Conservation (phyloP, 1,140 invertebrate genomes). For the Atta texana region DNA sequence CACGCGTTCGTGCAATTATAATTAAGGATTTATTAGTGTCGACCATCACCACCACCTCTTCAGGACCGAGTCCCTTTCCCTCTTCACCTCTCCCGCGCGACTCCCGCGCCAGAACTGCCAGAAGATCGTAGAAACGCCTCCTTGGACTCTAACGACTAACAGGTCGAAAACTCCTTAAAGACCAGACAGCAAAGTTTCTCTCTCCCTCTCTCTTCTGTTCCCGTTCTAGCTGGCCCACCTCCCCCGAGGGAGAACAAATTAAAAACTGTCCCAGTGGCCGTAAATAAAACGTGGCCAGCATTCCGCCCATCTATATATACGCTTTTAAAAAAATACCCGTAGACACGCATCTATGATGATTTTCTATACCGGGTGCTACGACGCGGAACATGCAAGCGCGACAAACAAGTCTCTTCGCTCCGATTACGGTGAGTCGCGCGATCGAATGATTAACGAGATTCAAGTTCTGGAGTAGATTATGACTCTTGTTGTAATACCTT, state of each 20-base stretch:
- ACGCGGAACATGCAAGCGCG: not conserved
- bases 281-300: slow-evolving; percentile 85
- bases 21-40: slow-evolving; percentile 87
- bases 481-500: not conserved
- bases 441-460: slow-evolving; percentile 43
- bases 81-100: slow-evolving; percentile 8
- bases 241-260: slow-evolving; percentile 85
- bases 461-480: slow-evolving; percentile 19
- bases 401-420: slow-evolving; percentile 8
- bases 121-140: slow-evolving; percentile 85
- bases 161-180: slow-evolving; percentile 85
- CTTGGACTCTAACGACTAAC: slow-evolving; percentile 84
- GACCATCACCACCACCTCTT: slow-evolving; percentile 70
- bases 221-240: slow-evolving; percentile 54
- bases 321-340: slow-evolving; percentile 80
- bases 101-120: slow-evolving; percentile 68
- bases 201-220: slow-evolving; percentile 51
- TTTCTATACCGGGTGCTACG: slow-evolving; percentile 80
- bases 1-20: slow-evolving; percentile 86
- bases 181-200: slow-evolving; percentile 67
- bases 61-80: slow-evolving; percentile 18
- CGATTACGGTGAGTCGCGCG: not conserved
- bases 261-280: slow-evolving; percentile 87
- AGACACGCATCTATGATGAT: slow-evolving; percentile 83
- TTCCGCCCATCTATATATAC: slow-evolving; percentile 83